These are phyloP conservation scores for Neolamprologus variostigma DNA, from an alignment of 2,113 vertebrate species.

Conservation along the genomic window DNA sequence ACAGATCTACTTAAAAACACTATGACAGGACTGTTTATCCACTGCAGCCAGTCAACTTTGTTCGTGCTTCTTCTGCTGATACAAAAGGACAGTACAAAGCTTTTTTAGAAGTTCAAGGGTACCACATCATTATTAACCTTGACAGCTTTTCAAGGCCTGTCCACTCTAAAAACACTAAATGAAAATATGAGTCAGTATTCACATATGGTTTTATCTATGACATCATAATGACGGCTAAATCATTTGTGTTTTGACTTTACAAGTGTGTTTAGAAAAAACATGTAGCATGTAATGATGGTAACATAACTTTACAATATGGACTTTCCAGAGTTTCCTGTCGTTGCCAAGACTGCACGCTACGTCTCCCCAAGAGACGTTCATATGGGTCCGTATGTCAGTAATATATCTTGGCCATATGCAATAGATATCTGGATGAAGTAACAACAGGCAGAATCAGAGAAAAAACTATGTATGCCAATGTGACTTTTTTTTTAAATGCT, in stretches of 20 bases:
- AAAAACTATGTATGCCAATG: background rate
- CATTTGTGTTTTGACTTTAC: background rate
- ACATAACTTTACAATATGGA: background rate
- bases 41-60: background rate
- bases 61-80: background rate
- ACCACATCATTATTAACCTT: background rate
- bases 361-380: background rate
- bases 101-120: background rate
- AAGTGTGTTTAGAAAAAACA: background rate
- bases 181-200: background rate
- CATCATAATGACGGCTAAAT: background rate
- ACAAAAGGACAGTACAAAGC: background rate
- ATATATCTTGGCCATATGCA: background rate
- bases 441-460: background rate
- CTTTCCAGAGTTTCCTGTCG: background rate
- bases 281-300: background rate
- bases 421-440: background rate
- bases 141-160: background rate
- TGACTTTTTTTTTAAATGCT: accelerated
- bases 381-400: background rate
- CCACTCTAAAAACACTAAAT: background rate
- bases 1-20: background rate
- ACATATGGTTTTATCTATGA: background rate
- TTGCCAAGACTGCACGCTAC: background rate
- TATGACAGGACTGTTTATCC: background rate